A percentile compares a stretch with the other conserved stretches of the same genome.
Evolutionary conservation across 2,113 vertebrate species (phyloP).

Genomic region (Heloderma charlesbogerti): DNA sequence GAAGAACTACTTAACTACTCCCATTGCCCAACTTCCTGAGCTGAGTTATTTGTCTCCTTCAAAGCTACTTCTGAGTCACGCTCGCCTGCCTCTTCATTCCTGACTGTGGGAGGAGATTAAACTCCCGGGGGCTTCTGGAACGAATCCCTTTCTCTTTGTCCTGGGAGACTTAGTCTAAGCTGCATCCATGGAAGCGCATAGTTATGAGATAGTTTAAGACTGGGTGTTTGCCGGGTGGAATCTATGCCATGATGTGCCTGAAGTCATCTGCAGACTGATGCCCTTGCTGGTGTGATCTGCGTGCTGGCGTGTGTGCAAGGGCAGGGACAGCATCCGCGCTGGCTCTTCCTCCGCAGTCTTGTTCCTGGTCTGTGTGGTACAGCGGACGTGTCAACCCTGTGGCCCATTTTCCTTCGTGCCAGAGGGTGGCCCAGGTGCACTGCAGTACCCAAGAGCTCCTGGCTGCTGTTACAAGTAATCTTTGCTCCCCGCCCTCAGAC

Average conservation of each 20-base stretch:
- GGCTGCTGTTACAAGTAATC: not conserved
- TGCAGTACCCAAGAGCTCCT: not conserved
- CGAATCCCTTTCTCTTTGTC: too few relatives aligned
- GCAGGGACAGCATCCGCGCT: not conserved
- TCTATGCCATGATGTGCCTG: not conserved
- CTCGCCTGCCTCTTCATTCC: not conserved
- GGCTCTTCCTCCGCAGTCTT: not conserved
- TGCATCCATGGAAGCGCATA: too few relatives aligned
- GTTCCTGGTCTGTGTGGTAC: not conserved
- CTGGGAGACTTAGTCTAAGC: not conserved
- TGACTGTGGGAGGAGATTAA: not conserved
- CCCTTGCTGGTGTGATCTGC: not conserved
- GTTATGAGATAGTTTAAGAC: too few relatives aligned
- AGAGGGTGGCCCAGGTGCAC: not conserved
- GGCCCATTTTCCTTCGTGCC: not conserved
- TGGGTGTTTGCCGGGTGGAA: not conserved
- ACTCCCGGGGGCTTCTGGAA: not conserved
- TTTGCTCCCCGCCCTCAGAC: not conserved
- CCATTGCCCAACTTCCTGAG: accelerated
- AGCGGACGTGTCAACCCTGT: not conserved
- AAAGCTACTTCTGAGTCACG: not conserved
- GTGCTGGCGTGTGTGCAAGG: not conserved
- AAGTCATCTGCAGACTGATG: not conserved
- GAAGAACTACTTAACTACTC: not conserved
- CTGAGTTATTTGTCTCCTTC: not conserved